phyloP scores from a whole-genome alignment of 2,113 vertebrate species.

The Aldabrachelys gigantea region DNA sequence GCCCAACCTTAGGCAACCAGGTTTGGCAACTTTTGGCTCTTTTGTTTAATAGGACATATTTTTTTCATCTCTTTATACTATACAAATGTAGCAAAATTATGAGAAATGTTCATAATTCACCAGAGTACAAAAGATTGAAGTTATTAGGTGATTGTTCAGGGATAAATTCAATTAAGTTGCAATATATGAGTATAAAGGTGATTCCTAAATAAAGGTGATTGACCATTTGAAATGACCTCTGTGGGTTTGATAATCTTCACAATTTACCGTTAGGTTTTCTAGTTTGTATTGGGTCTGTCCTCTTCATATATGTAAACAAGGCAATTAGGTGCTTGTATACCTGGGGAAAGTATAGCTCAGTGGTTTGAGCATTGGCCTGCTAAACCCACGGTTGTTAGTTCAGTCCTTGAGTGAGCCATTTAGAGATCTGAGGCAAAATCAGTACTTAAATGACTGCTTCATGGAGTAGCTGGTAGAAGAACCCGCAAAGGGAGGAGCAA shows the following conservation, averaged over 20 bases:
- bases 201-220: background rate
- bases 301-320: too few species aligned
- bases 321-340: too few species aligned
- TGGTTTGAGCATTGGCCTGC: too few species aligned
- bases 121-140: background rate
- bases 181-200: background rate
- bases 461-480: too few species aligned
- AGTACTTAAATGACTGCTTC: too few species aligned
- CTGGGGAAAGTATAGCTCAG: too few species aligned
- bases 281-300: too few species aligned
- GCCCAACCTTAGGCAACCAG: background rate
- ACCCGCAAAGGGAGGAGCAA: too few species aligned
- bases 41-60: background rate
- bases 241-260: background rate
- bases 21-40: background rate
- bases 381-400: too few species aligned
- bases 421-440: too few species aligned
- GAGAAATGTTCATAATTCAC: background rate
- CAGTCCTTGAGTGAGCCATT: too few species aligned
- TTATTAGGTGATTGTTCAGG: background rate
- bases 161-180: background rate
- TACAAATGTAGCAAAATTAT: background rate
- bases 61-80: background rate
- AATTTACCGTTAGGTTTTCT: background rate
- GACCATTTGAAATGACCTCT: background rate